These are phyloP conservation scores for Mionectes macconnelli DNA, from an alignment of 2,113 vertebrate genomes.

Conservation along the genomic window DNA sequence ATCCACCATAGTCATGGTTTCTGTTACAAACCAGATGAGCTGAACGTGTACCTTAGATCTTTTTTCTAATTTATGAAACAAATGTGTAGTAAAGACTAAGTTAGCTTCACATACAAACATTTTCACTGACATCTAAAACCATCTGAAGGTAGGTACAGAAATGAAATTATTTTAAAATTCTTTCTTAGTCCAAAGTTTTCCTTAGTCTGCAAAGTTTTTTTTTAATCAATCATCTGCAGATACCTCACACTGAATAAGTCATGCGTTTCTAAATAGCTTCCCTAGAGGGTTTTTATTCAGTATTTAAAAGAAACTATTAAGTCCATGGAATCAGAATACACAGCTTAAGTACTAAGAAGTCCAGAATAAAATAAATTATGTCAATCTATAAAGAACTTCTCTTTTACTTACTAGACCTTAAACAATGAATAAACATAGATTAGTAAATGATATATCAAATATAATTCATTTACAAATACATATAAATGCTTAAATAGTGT, in stretches of 20 bases:
- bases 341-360: background rate
- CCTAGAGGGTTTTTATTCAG: conserved; percentile 45
- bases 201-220: conserved; percentile 4
- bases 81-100: conserved; percentile 10
- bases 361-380: background rate
- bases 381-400: background rate
- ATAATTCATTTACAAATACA: background rate
- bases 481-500: background rate
- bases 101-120: conserved; percentile 22
- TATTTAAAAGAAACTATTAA: conserved; percentile 62
- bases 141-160: conserved; percentile 14
- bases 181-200: conserved; percentile 15
- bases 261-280: conserved; percentile 51
- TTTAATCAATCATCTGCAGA: conserved; percentile 64
- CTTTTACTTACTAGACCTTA: background rate
- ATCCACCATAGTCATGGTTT: background rate
- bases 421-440: background rate
- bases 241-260: conserved; percentile 56
- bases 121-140: conserved; percentile 16
- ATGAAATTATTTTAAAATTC: conserved; percentile 52
- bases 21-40: conserved; percentile 42
- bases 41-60: background rate
- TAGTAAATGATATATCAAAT: background rate
- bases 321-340: background rate
- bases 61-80: conserved; percentile 16